phyloP scores from a whole-genome alignment of 2,888 invertebrate species.

The Tinea semifulvella region DNA sequence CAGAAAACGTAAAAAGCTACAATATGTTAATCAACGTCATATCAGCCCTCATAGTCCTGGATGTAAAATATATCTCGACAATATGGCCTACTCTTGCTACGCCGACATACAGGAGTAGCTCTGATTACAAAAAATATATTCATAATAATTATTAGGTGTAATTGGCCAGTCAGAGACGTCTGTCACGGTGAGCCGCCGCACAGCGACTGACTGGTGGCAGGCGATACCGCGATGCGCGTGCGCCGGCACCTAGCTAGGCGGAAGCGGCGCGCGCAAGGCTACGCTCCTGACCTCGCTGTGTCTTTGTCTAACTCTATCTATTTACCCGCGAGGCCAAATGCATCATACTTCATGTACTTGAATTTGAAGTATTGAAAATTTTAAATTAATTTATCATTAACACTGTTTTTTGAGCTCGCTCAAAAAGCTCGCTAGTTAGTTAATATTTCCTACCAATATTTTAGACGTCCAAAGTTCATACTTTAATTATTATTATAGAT shows the following conservation, averaged over 20 bases:
- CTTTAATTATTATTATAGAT: too few species aligned
- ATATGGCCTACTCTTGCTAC: neutral
- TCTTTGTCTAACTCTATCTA: conserved; percentile 66
- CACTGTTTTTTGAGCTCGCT: conserved; percentile 7
- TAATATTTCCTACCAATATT: too few species aligned
- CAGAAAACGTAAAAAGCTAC: too few species aligned
- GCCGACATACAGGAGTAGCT: neutral
- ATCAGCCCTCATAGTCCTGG: too few species aligned
- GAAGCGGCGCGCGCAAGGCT: conserved; percentile 63
- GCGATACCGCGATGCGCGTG: conserved; percentile 42
- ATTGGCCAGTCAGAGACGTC: conserved; percentile 24
- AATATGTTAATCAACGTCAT: too few species aligned
- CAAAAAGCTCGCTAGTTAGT: conserved; percentile 38
- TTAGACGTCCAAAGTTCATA: too few species aligned
- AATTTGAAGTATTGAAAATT: conserved; percentile 24
- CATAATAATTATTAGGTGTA: too few species aligned
- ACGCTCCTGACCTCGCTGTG: conserved; percentile 65
- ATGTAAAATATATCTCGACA: too few species aligned
- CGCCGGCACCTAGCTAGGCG: conserved; percentile 33
- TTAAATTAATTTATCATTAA: conserved; percentile 28
- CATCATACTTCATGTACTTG: conserved; percentile 56
- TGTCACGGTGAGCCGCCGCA: conserved; percentile 30
- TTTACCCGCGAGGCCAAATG: conserved; percentile 61
- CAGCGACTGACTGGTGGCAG: conserved; percentile 23
- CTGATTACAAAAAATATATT: too few species aligned